phyloP scores from a whole-genome alignment of 1,140 invertebrate species.

The Tachypleus tridentatus region DNA sequence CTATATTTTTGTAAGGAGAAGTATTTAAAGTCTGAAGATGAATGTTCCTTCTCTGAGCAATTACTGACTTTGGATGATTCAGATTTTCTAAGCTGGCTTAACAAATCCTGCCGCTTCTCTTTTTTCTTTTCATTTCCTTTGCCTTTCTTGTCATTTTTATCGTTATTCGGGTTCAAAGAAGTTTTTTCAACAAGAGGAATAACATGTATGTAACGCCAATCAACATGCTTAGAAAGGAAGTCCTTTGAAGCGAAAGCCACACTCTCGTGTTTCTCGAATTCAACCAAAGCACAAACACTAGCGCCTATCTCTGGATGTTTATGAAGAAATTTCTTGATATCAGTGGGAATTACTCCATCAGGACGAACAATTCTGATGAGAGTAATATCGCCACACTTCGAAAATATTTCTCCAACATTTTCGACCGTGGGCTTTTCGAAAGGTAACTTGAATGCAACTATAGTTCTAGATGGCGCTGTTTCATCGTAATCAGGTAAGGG shows the following conservation, averaged over 20 bases:
- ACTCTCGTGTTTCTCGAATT: slow-evolving; percentile 39
- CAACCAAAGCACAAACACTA: slow-evolving; percentile 73
- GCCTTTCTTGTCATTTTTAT: neutral
- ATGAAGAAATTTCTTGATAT: slow-evolving; percentile 8
- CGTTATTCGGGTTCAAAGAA: neutral
- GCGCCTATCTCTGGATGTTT: slow-evolving; percentile 49
- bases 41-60: neutral
- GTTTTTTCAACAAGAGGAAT: no score
- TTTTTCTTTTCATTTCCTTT: slow-evolving; percentile 1
- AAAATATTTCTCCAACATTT: slow-evolving; percentile 5
- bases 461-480: slow-evolving; percentile 65
- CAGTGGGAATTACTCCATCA: slow-evolving; percentile 37
- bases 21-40: neutral
- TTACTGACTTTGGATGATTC: neutral
- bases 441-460: slow-evolving; percentile 12
- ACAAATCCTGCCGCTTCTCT: neutral
- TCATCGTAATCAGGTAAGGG: slow-evolving; percentile 79
- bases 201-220: no score
- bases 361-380: slow-evolving; percentile 12
- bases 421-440: slow-evolving; percentile 6
- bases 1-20: neutral
- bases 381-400: slow-evolving; percentile 11
- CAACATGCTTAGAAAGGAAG: no score
- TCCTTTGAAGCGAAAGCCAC: neutral
- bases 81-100: neutral